These are phyloP conservation scores for Pluvianellus socialis DNA, from an alignment of 2,113 vertebrate genomes.

Conservation along the genomic window DNA sequence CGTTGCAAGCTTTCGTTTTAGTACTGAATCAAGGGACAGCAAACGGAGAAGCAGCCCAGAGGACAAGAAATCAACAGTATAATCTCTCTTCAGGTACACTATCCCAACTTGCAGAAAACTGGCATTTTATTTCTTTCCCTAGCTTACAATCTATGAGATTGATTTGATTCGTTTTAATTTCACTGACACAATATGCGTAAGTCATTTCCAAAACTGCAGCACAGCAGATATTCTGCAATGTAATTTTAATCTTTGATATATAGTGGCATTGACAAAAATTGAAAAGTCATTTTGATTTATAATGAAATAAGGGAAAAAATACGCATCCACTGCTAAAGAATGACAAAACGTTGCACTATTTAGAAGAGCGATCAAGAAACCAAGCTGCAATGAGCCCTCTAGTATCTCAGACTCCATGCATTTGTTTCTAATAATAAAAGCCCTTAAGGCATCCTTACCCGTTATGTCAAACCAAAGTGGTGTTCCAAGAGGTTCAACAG, in stretches of 20 bases:
- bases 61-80: background rate
- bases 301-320: background rate
- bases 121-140: background rate
- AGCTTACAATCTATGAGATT: background rate
- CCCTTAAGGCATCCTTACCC: conserved; percentile 73
- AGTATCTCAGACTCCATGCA: background rate
- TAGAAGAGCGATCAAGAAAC: background rate
- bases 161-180: background rate
- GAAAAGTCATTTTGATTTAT: background rate
- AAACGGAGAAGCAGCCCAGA: background rate
- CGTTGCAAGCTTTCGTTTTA: background rate
- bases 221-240: background rate
- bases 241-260: background rate
- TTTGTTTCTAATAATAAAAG: conserved; percentile 36
- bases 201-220: background rate
- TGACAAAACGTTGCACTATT: background rate
- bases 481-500: conserved; percentile 84
- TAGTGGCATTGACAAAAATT: background rate
- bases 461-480: conserved; percentile 97
- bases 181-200: background rate
- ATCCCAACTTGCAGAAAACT: background rate
- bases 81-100: background rate
- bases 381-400: background rate
- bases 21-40: background rate
- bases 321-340: background rate